A percentile compares a stretch with the other conserved stretches of the same genome.
phyloP scores from a whole-genome alignment of 1,140 invertebrate species.

The Drosophila equinoxialis region DNA sequence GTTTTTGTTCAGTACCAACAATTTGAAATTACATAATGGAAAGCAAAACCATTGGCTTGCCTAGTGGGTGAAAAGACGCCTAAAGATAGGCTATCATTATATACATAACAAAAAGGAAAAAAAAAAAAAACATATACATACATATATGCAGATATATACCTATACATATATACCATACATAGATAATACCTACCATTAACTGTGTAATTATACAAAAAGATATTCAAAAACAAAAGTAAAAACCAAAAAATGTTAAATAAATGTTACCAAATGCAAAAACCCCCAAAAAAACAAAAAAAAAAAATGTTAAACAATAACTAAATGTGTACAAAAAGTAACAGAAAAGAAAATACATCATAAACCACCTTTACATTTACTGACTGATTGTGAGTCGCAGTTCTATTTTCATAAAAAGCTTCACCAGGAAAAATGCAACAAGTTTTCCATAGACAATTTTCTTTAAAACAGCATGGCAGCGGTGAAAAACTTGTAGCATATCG shows the following conservation, averaged over 20 bases:
- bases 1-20: conserved; percentile 17
- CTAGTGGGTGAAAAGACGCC: background rate
- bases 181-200: conserved; percentile 16
- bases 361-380: conserved; percentile 1
- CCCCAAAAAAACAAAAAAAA: background rate
- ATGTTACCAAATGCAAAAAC: conserved; percentile 9
- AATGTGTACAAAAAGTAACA: conserved; percentile 10
- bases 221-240: background rate
- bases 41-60: conserved; percentile 2
- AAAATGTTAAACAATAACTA: background rate
- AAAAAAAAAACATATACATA: background rate
- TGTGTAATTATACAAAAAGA: conserved; percentile 5
- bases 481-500: conserved; percentile 1
- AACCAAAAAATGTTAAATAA: conserved; percentile 1
- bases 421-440: background rate
- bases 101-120: conserved; percentile 1
- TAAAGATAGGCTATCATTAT: conserved; percentile 2
- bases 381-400: conserved; percentile 28
- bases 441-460: background rate
- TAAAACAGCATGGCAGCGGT: background rate
- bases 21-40: conserved; percentile 18
- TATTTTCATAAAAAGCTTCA: conserved; percentile 12
- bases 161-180: conserved; percentile 28
- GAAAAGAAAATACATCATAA: conserved; percentile 12
- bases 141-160: conserved; percentile 36